A percentile compares a stretch with the other conserved stretches of the same genome.
Evolutionary conservation across 2,888 invertebrate species (phyloP).

Genomic region (Lycaena phlaeas): DNA sequence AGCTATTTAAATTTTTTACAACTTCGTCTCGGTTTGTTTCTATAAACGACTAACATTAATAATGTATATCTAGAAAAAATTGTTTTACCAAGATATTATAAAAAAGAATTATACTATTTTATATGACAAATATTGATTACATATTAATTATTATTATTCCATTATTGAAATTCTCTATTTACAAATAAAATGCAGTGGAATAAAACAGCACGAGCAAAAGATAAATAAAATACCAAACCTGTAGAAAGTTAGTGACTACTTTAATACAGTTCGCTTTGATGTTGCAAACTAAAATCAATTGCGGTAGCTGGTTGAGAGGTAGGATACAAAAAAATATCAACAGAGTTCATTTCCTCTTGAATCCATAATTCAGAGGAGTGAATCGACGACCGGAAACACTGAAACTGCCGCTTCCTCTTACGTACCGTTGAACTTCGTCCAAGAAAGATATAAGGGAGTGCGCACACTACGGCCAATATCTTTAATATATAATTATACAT

Average conservation of each 20-base stretch:
- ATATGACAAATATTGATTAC: no score
- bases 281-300: conserved; percentile 9
- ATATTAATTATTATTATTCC: no score
- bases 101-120: no score
- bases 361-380: conserved; percentile 37
- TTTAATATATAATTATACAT: no score
- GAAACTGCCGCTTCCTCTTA: conserved; percentile 42
- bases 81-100: no score
- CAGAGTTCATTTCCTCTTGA: conserved; percentile 30
- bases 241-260: conserved; percentile 4
- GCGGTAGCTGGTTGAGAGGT: conserved; percentile 3
- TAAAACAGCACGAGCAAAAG: no score
- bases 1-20: background rate
- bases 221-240: background rate
- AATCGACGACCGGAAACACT: conserved; percentile 37
- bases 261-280: conserved; percentile 4
- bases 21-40: background rate
- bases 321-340: conserved; percentile 28
- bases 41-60: no score
- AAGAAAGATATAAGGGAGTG: conserved; percentile 22
- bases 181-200: no score
- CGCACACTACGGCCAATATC: background rate
- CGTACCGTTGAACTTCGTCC: conserved; percentile 28
- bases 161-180: no score
- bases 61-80: no score